These are phyloP conservation scores for Oxyteleia sp. DNA, from an alignment of 2,888 invertebrate species.

Conservation along the genomic window DNA sequence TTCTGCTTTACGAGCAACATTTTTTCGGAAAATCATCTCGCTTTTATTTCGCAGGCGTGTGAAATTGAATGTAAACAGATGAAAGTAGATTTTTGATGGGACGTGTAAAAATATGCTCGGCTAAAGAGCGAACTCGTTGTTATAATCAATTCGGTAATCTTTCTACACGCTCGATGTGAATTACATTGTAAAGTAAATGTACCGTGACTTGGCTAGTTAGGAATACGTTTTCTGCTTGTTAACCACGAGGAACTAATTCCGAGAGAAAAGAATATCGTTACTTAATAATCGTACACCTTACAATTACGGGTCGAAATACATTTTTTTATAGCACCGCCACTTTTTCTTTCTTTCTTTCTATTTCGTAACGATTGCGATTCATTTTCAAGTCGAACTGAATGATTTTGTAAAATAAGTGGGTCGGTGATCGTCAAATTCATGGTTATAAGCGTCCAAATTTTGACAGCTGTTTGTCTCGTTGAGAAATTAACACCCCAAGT, in stretches of 20 bases:
- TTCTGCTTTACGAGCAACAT: neutral
- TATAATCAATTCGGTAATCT: conserved; percentile 9
- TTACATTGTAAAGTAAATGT: conserved; percentile 41
- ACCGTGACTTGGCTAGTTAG: conserved; percentile 33
- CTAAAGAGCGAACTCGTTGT: conserved; percentile 21
- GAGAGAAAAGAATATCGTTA: neutral
- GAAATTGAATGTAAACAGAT: neutral
- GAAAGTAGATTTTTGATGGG: neutral
- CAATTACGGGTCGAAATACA: too few species aligned
- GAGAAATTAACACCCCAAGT: too few species aligned
- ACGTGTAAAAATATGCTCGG: neutral
- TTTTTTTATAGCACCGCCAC: too few species aligned
- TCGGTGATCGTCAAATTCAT: too few species aligned
- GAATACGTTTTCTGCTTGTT: conserved; percentile 38
- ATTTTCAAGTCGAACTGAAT: too few species aligned
- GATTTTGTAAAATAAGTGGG: too few species aligned
- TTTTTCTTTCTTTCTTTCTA: too few species aligned
- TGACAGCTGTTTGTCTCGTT: too few species aligned
- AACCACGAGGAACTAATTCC: conserved; percentile 11
- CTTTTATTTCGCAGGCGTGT: conserved; percentile 4
- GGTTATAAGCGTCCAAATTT: too few species aligned
- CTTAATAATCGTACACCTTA: conserved; percentile 6
- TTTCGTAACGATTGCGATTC: too few species aligned
- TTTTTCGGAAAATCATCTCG: conserved; percentile 8
- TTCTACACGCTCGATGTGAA: neutral